Percentiles rank a stretch among this genome's conserved stretches.
phyloP scores from a whole-genome alignment of 2,888 invertebrate genomes.

The Lumbricus terrestris region DNA sequence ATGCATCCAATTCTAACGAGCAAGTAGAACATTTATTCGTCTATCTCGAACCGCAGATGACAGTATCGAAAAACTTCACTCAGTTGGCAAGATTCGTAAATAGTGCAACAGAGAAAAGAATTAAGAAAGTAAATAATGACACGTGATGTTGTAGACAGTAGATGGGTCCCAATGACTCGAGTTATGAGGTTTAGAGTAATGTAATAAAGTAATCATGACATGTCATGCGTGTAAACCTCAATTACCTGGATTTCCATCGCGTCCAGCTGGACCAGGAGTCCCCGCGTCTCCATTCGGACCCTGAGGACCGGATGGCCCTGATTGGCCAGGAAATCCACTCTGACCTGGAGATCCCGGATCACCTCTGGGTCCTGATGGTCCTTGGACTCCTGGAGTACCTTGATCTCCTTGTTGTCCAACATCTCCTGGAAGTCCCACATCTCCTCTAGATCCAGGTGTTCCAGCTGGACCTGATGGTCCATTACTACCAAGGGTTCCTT shows the following conservation, averaged over 20 bases:
- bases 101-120: too few relatives aligned
- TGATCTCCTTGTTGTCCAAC: constrained; percentile 33
- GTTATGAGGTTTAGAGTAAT: not conserved
- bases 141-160: too few relatives aligned
- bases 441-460: constrained; percentile 34
- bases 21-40: too few relatives aligned
- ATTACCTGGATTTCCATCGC: not conserved
- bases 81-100: too few relatives aligned
- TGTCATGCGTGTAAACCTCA: not conserved
- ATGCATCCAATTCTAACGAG: too few relatives aligned
- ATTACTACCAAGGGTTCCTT: constrained; percentile 23
- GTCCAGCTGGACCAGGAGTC: constrained; percentile 25
- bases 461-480: constrained; percentile 19
- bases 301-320: constrained; percentile 29
- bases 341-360: constrained; percentile 29
- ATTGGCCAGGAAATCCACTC: constrained; percentile 28
- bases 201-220: not conserved
- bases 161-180: not conserved
- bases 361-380: constrained; percentile 26
- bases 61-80: too few relatives aligned
- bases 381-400: constrained; percentile 29
- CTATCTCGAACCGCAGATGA: too few relatives aligned
- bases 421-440: constrained; percentile 31
- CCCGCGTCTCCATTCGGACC: constrained; percentile 30
- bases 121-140: too few relatives aligned